Evolutionary conservation across 2,797 vertebrate species (phyloP), one percentile per base, ranked within the genome.

Genomic region (Cynopterus sphinx): DNA sequence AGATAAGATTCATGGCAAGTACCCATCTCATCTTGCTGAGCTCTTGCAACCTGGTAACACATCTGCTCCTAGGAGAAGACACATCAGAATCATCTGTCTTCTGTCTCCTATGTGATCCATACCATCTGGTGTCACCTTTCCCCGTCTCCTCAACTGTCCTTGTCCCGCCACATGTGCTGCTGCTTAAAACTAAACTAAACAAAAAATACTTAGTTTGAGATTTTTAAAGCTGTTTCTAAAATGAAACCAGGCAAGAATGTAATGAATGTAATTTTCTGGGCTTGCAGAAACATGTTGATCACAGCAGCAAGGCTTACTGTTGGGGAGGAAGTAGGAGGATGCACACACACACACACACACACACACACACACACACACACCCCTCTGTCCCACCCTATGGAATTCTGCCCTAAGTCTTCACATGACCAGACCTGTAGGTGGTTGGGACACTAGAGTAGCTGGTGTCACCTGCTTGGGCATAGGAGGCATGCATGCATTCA

Each of bases 251-350:
- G 63, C 46, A 93, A 74, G 67, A 85, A 82, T 46, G 33, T 43
- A 74, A 89, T 85, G 68, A 85, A 95, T 59, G 53, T 79, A 43
- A 82, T 78, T 96, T 93, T 93, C 87, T 88, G 91, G 86, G 71
- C 87, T 71, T 93, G 79, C 53, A 39, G 87, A 93, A 87, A 94
- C 43, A 21, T 5, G 43, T 46, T 70, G 77, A 77, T 74, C 39
- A 31, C 24, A 78, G 59, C 9, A 49, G 41, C 28, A 41, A 88
- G 39, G 68, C 67, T 87, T 75, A 57, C n/a, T 65, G 61, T 8
- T 9, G 24, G 31, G 63, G 13, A 71, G 36, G 55, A 28, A 71
- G 36, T 15, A 67, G 53, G 59, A 71, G 84, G 61, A 71, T 57
- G 33, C 28, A 31, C 16, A 46, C 12, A 13, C 51, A 43, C 6